Percentiles rank a stretch among this genome's conserved stretches.
These are phyloP conservation scores for Lagopus leucura DNA, from an alignment of 2,113 vertebrate genomes.

Conservation along the genomic window DNA sequence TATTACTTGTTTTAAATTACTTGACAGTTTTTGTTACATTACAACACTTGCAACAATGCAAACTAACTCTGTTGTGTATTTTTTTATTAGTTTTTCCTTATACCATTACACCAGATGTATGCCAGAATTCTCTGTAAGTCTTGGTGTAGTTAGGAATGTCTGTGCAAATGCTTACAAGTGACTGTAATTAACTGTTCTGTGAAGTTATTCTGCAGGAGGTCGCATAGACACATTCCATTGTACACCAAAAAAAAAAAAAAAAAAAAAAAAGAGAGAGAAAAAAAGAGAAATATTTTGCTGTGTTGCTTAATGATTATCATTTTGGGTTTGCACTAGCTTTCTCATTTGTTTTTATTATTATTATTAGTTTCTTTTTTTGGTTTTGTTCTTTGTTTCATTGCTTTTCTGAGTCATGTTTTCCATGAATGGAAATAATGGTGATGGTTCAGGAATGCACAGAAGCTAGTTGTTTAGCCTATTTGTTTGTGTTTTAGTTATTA, in stretches of 20 bases:
- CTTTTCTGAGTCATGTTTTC: conserved; percentile 49
- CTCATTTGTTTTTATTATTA: not conserved
- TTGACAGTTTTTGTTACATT: conserved; percentile 74
- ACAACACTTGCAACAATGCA: conserved; percentile 73
- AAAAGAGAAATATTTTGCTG: conserved; percentile 1
- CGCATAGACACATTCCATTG: conserved; percentile 66
- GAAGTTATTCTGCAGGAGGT: conserved; percentile 47
- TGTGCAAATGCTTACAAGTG: conserved; percentile 20
- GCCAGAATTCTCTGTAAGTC: conserved; percentile 45
- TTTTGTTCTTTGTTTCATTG: not conserved
- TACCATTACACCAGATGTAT: conserved; percentile 41
- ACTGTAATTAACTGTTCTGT: conserved; percentile 56
- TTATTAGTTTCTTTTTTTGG: not conserved
- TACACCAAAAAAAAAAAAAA: conserved; percentile 42
- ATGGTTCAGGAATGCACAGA: conserved; percentile 59
- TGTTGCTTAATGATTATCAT: conserved; percentile 52
- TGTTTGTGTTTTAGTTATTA: conserved; percentile 72
- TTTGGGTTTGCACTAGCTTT: conserved; percentile 60
- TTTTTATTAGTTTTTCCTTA: conserved; percentile 59
- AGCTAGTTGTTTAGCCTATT: conserved; percentile 44
- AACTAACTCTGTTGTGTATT: conserved; percentile 65
- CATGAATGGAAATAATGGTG: conserved; percentile 35
- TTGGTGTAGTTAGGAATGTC: conserved; percentile 55
- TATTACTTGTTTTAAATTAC: conserved; percentile 77
- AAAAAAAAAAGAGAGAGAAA: not conserved